phyloP scores from a whole-genome alignment of 2,113 vertebrate genomes.

The Charadrius vociferus region DNA sequence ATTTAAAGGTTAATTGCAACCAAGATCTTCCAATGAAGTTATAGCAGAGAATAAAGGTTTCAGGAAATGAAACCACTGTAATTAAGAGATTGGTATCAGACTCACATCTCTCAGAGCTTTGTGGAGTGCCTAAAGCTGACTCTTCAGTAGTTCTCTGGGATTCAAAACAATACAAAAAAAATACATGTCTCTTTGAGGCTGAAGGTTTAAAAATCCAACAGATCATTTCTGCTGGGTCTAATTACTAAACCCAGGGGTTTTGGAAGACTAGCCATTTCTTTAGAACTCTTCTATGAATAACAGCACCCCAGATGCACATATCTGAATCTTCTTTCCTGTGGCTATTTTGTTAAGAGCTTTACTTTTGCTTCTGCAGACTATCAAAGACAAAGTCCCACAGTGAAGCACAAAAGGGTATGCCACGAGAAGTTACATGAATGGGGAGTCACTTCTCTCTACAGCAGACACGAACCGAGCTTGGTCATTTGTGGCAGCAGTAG shows the following conservation, averaged over 20 bases:
- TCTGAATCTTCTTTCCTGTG: neutral
- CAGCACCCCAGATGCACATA: neutral
- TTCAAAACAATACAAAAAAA: neutral
- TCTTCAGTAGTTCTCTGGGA: neutral
- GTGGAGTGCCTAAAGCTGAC: neutral
- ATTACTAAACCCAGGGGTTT: neutral
- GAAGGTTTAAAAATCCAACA: neutral
- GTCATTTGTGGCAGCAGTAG: neutral
- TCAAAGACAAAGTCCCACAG: neutral
- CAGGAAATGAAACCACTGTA: neutral
- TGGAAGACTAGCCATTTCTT: neutral
- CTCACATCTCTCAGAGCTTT: neutral
- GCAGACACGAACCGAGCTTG: neutral
- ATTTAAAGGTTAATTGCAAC: slow-evolving; percentile 46
- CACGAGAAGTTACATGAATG: neutral
- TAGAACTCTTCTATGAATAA: neutral
- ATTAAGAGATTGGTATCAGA: slow-evolving; percentile 8
- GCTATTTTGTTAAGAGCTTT: neutral
- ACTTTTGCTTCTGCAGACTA: neutral
- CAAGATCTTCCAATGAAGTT: neutral
- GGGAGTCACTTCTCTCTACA: neutral
- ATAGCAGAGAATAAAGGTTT: slow-evolving; percentile 4
- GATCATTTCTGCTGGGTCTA: neutral
- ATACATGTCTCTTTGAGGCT: neutral
- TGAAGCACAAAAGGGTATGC: neutral